Evolutionary conservation across 2,113 vertebrate species (phyloP).

Genomic region (Caracal caracal): DNA sequence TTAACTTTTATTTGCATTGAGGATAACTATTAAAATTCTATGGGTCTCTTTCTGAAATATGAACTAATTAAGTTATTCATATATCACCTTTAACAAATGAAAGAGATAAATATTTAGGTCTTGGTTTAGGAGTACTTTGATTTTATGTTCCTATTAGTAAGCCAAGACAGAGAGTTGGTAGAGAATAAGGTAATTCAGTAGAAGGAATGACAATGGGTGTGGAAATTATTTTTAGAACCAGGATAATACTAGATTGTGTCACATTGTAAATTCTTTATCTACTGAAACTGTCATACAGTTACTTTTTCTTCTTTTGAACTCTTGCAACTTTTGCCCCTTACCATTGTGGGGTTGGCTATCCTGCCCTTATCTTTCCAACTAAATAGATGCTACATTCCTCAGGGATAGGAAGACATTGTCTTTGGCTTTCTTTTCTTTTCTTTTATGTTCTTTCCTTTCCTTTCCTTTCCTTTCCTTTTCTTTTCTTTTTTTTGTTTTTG

Average conservation of each 20-base stretch:
- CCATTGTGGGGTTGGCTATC: constrained; percentile 26
- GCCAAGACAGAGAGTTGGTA: background rate
- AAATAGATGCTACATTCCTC: constrained; percentile 67
- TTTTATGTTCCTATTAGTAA: constrained; percentile 63
- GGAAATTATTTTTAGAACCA: constrained; percentile 58
- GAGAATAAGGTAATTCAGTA: background rate
- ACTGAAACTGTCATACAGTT: background rate
- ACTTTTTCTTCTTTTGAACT: constrained; percentile 56
- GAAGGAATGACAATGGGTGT: background rate
- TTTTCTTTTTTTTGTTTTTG: background rate
- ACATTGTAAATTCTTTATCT: background rate
- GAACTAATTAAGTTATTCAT: constrained; percentile 49
- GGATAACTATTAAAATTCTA: constrained; percentile 44
- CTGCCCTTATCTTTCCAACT: constrained; percentile 68
- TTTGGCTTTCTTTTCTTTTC: background rate
- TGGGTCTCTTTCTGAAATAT: constrained; percentile 31
- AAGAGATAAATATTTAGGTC: constrained; percentile 28
- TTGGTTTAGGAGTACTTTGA: constrained; percentile 52
- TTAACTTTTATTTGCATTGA: constrained; percentile 34
- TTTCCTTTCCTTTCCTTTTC: background rate
- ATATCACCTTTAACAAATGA: constrained; percentile 34
- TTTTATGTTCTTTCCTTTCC: background rate
- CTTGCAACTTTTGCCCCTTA: background rate
- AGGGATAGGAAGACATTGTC: constrained; percentile 39
- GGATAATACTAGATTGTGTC: background rate